Conservation (phyloP, 2,888 invertebrate species). For the Fragum fragum region DNA sequence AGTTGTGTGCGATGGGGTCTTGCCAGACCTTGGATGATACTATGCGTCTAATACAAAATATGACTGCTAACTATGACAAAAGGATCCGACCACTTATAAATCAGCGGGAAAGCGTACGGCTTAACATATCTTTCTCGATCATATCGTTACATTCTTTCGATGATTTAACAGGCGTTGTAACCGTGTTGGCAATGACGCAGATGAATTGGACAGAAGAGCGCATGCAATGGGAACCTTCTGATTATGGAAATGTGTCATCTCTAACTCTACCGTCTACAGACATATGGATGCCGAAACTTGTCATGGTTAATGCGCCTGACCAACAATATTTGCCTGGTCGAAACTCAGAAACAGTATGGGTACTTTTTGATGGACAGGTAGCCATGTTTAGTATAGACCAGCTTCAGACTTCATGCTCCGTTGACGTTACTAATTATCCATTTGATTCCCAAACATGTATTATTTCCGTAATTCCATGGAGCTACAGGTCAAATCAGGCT, state of each 20-base stretch:
- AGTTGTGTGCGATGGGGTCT: not conserved
- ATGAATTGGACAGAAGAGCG: slow-evolving; percentile 58
- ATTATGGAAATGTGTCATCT: slow-evolving; percentile 25
- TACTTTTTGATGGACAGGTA: not conserved
- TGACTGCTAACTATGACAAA: slow-evolving; percentile 35
- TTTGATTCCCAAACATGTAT: slow-evolving; percentile 24
- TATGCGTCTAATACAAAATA: not conserved
- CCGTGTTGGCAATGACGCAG: slow-evolving; percentile 46
- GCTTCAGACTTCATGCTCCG: slow-evolving; percentile 9
- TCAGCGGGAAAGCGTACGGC: slow-evolving; percentile 9
- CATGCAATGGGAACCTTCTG: slow-evolving; percentile 47
- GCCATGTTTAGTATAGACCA: not conserved
- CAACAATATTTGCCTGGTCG: slow-evolving; percentile 1
- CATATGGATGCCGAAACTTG: slow-evolving; percentile 64
- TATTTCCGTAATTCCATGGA: slow-evolving; percentile 13
- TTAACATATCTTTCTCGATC: slow-evolving; percentile 42
- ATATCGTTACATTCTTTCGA: slow-evolving; percentile 56
- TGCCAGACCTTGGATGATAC: slow-evolving; percentile 10
- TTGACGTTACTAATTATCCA: slow-evolving; percentile 19
- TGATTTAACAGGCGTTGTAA: slow-evolving; percentile 57
- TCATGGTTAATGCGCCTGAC: slow-evolving; percentile 40
- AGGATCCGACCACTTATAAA: slow-evolving; percentile 50
- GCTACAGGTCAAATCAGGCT: not conserved
- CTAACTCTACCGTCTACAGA: slow-evolving; percentile 32
- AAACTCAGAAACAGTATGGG: not conserved